Evolutionary conservation across 2,888 invertebrate genomes (phyloP).

Genomic region (Agrotis segetum): DNA sequence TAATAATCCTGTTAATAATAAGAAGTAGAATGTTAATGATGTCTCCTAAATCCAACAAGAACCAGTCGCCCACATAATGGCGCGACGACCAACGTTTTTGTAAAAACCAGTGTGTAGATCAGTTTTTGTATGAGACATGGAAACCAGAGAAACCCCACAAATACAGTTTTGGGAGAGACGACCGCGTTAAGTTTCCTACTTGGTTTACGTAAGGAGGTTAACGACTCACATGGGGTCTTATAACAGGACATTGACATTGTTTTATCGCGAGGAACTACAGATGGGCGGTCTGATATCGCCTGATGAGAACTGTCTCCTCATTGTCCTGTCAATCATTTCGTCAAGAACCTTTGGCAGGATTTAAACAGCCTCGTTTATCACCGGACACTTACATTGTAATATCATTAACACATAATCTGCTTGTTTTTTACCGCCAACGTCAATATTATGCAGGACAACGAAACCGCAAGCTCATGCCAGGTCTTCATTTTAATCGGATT

Average conservation of each 20-base stretch:
- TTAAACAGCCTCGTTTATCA: slow-evolving; percentile 29
- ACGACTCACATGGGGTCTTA: slow-evolving; percentile 56
- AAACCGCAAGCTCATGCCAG: slow-evolving; percentile 20
- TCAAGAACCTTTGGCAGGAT: slow-evolving; percentile 60
- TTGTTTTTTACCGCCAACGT: slow-evolving; percentile 42
- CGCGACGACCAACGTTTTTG: slow-evolving; percentile 26
- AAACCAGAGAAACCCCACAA: slow-evolving; percentile 22
- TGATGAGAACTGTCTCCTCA: slow-evolving; percentile 70
- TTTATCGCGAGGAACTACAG: slow-evolving; percentile 61
- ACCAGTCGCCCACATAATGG: slow-evolving; percentile 40
- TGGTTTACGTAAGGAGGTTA: slow-evolving; percentile 60
- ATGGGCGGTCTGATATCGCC: slow-evolving; percentile 69
- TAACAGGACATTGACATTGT: slow-evolving; percentile 78
- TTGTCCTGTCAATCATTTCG: slow-evolving; percentile 80
- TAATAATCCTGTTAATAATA: slow-evolving; percentile 22
- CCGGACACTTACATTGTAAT: slow-evolving; percentile 33
- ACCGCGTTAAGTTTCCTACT: slow-evolving; percentile 32
- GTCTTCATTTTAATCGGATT: slow-evolving; percentile 37
- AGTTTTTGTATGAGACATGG: slow-evolving; percentile 2
- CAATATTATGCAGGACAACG: slow-evolving; percentile 15
- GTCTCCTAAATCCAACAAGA: slow-evolving; percentile 2
- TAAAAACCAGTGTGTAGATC: slow-evolving; percentile 29
- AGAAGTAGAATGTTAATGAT: slow-evolving; percentile 23
- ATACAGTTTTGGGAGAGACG: slow-evolving; percentile 21
- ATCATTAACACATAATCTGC: slow-evolving; percentile 38